These are phyloP conservation scores for Drosophila parthenogenetica DNA, from an alignment of 2,888 invertebrate genomes.

Conservation along the genomic window DNA sequence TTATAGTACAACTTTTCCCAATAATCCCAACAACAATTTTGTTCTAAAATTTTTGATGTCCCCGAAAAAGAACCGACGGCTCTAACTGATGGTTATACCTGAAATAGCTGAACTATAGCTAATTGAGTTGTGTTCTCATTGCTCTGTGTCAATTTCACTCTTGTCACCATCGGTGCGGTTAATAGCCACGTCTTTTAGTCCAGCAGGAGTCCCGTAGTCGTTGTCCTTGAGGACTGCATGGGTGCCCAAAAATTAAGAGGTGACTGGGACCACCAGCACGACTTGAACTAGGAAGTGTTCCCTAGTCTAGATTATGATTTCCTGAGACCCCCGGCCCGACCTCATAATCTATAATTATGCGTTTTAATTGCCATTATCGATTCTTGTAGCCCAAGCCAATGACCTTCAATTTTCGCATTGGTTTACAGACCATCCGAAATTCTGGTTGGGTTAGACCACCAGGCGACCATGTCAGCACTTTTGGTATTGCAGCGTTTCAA, in stretches of 20 bases:
- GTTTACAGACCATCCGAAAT: neutral
- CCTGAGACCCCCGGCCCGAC: constrained; percentile 3
- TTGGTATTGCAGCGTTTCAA: constrained; percentile 10
- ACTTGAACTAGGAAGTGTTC: neutral
- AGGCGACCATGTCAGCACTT: constrained; percentile 41
- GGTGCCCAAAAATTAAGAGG: constrained; percentile 43
- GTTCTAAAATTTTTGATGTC: neutral
- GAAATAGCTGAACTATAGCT: constrained; percentile 7
- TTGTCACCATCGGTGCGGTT: constrained; percentile 34
- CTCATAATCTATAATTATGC: constrained; percentile 69
- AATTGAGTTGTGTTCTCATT: constrained; percentile 16
- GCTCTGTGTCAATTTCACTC: neutral
- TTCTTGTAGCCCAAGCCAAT: constrained; percentile 34
- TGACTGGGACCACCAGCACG: constrained; percentile 21
- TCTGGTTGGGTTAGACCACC: constrained; percentile 17
- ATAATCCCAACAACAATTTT: neutral
- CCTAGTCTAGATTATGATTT: neutral
- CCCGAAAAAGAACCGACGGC: neutral
- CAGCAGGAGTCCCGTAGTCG: constrained; percentile 25
- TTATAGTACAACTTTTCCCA: neutral
- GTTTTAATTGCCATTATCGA: constrained; percentile 72
- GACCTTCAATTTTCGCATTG: constrained; percentile 53
- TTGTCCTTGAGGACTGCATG: constrained; percentile 38
- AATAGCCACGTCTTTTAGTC: constrained; percentile 36
- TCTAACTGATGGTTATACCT: neutral